Evolutionary conservation across 1,140 invertebrate species (phyloP).

Genomic region (Euura saliciscinereae): DNA sequence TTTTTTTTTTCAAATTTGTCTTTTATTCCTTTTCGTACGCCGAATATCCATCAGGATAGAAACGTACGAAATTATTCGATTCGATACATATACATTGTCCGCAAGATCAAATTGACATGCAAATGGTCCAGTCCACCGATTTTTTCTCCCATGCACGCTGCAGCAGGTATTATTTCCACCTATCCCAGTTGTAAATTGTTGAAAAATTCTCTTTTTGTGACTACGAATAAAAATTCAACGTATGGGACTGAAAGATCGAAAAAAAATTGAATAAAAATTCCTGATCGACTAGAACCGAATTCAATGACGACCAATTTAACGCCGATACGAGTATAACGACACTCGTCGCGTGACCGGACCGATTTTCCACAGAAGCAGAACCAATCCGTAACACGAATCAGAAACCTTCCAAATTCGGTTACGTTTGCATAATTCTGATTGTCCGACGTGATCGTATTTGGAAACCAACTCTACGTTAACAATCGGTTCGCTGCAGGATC

Average conservation of each 20-base stretch:
- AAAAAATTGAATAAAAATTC: neutral
- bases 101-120: too few relatives aligned
- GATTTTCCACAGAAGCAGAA: too few relatives aligned
- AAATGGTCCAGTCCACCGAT: neutral
- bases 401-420: too few relatives aligned
- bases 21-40: conserved; percentile 14
- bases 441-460: too few relatives aligned
- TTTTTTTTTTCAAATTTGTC: conserved; percentile 5
- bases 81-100: neutral
- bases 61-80: neutral
- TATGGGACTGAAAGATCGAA: neutral
- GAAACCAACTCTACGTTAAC: too few relatives aligned
- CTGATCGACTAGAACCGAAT: neutral
- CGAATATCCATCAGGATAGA: neutral
- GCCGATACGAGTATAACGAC: too few relatives aligned
- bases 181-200: neutral
- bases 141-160: neutral
- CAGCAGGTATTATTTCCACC: neutral
- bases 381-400: too few relatives aligned
- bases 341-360: too few relatives aligned
- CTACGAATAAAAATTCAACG: too few relatives aligned
- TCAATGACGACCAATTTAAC: neutral
- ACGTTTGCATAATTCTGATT: too few relatives aligned
- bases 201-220: too few relatives aligned
- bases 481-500: too few relatives aligned